A percentile compares a stretch with the other conserved stretches of the same genome.
These are phyloP conservation scores for Onychostoma macrolepis DNA, from an alignment of 2,113 vertebrate species.

Conservation along the genomic window DNA sequence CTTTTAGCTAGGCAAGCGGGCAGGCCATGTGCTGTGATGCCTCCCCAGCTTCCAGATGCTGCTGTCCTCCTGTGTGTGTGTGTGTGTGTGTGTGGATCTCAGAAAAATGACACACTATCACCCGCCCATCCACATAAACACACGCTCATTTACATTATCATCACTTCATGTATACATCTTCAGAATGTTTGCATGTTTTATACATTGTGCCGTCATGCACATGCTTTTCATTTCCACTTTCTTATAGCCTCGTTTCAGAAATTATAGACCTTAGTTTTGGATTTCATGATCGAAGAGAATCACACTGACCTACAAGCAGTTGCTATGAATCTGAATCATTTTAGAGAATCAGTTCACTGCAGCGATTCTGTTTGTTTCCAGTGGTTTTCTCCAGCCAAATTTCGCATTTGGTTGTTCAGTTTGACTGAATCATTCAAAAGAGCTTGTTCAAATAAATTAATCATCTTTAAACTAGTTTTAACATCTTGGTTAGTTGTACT, in stretches of 20 bases:
- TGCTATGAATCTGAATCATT: background rate
- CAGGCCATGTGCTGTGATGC: constrained; percentile 79
- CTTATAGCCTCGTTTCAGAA: background rate
- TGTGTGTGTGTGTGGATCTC: constrained; percentile 8
- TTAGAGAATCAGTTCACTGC: background rate
- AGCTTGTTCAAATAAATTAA: background rate
- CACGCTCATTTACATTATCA: constrained; percentile 15
- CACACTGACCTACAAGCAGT: background rate
- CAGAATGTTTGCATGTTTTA: background rate
- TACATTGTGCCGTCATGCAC: background rate
- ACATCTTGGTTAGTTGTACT: background rate
- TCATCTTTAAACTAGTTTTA: background rate
- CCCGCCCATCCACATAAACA: constrained; percentile 45
- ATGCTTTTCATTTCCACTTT: background rate
- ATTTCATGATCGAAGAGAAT: background rate
- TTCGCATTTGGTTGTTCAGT: background rate
- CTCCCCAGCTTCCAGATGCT: constrained; percentile 91
- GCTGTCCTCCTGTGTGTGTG: constrained; percentile 73
- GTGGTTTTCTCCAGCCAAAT: background rate
- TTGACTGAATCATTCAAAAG: background rate
- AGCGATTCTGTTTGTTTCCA: background rate
- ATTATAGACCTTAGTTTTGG: background rate
- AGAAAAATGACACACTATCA: constrained; percentile 35
- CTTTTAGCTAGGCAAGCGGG: constrained; percentile 63
- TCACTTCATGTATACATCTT: constrained; percentile 4